Base-by-base conservation (phyloP, 2,113 vertebrate species). In the Pedetes capensis region DNA sequence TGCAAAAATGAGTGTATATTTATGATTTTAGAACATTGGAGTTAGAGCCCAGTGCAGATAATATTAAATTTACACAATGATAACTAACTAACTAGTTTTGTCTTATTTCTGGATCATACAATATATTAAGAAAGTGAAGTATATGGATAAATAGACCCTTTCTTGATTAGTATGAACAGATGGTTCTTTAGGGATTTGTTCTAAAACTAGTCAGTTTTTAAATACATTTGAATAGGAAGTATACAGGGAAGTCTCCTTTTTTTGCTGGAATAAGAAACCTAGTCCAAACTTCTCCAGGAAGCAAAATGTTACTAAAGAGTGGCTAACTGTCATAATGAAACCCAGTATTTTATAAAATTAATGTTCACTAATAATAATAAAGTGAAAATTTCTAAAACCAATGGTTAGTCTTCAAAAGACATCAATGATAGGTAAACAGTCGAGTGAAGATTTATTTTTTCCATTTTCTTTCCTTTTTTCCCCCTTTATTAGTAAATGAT, bases 41-140 rank as follows among this genome's bases (percentile, higher is more conserved):
- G 89, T 84, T 81, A 87, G 76, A 87, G 17, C 39, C 44, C 53
- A 92, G 18, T 75, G 42, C 12, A 71, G 44, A 66, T 93, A 71
- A 85, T 14, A 69, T 83, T 81, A 69, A 84, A 53, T 37, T 91
- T 20, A 51, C 68, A 37, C n/a, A n/a, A n/a, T 42, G 47, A 59
- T 69, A 79, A 86, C 74, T 55, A 93, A 22, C 27, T 63, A 86
- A 7, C 72, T 95, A 75, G n/a, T 34, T 93, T 95, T 84, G 71
- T 49, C 42, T 87, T 75, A 74, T 80, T 86, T 92, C 71, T 51
- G 53, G 66, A 37, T 68, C 32, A 78, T 63, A 49, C 9, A 55
- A 44, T 82, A 20, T n/a, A n/a, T n/a, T n/a, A 29, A 90, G 84
- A 55, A 79, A 61, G 29, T 82, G 18, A 63, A 71, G 20, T 44